These are phyloP conservation scores for Idris sp. DNA, from an alignment of 1,140 invertebrate genomes.

Conservation along the genomic window DNA sequence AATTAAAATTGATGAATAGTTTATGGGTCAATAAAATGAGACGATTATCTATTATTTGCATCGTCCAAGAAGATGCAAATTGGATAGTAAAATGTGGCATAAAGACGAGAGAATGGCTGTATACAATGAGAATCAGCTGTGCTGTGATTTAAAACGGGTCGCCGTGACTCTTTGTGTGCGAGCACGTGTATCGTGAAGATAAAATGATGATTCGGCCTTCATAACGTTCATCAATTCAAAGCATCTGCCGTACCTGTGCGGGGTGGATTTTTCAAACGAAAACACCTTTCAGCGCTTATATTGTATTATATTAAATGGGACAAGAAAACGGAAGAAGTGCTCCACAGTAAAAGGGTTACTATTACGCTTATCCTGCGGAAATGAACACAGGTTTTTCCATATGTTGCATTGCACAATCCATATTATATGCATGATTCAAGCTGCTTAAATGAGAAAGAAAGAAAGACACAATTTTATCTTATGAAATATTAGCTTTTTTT, in stretches of 20 bases:
- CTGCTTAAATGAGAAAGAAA: no score
- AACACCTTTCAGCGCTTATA: constrained; percentile 45
- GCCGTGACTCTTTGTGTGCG: constrained; percentile 38
- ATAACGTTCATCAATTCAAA: constrained; percentile 44
- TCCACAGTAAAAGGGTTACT: constrained; percentile 24
- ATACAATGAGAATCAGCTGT: constrained; percentile 48
- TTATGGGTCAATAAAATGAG: constrained; percentile 30
- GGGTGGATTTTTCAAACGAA: constrained; percentile 46
- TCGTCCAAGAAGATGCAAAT: constrained; percentile 32
- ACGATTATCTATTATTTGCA: constrained; percentile 32
- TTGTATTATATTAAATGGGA: constrained; percentile 51
- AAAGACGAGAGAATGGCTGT: constrained; percentile 21
- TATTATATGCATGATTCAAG: no score
- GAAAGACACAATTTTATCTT: no score
- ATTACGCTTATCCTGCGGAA: constrained; percentile 18
- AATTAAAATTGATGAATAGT: constrained; percentile 7
- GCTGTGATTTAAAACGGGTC: constrained; percentile 50
- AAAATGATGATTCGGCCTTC: constrained; percentile 56
- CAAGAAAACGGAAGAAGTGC: constrained; percentile 47
- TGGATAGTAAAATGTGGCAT: constrained; percentile 26
- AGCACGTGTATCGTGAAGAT: constrained; percentile 40
- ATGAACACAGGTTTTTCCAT: constrained; percentile 42
- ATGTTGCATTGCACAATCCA: constrained; percentile 10
- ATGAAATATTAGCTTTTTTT: no score
- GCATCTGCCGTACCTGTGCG: constrained; percentile 56